Base-by-base conservation (phyloP, 1,140 invertebrate species). In the Diachasmimorpha longicaudata region DNA sequence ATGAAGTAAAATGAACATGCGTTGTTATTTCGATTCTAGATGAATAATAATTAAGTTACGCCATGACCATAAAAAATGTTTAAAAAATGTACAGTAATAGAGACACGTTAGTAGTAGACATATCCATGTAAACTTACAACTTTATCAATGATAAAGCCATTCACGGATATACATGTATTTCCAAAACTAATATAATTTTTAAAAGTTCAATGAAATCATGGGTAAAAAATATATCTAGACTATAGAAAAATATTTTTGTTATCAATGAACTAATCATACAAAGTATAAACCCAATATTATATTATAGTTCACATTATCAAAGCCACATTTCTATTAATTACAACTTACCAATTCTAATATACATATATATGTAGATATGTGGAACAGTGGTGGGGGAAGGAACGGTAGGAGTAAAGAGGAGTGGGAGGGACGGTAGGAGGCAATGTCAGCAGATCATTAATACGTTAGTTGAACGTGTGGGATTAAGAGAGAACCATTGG, bases 321-420 rank as follows among this genome's bases (percentile, higher is more conserved):
- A 31, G 44, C 37, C 21, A 55, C 67, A 23, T 52, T 75, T 55
- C 69, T 72, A 74, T 37, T 78, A 75, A 72, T 72, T 16, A 68
- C 72, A 79, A 81, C 75, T 82, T 81, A 83, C 78, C 70, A 78
- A 77, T 71, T 82, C 2, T 6, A 31, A 3, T 31, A 31, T 31
- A 72, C 81, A 82, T 78, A 79, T 82, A 81, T 77, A 79, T 78
- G 79, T 82, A 81, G 75, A 79, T 78, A 81, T 77, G 81, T 77
- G 76, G 77, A 81, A 79, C 78, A 77, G 79, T 79, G 77, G 67
- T 73, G 75, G 74, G 52, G 21, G 14, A 0, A 16, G 52, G 52
- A n/a, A 10, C 3, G 4, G 21, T 6, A 4, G 8, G 3, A 16
- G 21, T n/a, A 78, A 79, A 78, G 75, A 78, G 73, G 72, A 70